Evolutionary conservation across 2,888 invertebrate genomes (phyloP).

Genomic region (Euphydryas editha): DNA sequence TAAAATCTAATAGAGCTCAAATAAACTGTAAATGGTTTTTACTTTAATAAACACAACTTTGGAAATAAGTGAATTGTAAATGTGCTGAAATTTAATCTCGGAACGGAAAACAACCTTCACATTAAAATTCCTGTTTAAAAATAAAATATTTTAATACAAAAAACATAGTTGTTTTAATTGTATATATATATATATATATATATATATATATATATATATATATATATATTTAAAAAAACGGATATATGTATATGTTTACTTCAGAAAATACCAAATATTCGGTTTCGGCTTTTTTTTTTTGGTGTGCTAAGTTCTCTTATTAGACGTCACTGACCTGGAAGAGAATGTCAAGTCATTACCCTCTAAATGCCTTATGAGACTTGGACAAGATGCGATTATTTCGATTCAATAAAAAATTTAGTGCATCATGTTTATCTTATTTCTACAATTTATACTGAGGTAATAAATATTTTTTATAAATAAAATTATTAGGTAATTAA

Average conservation of each 20-base stretch:
- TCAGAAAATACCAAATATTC: no score
- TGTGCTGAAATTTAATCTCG: conserved; percentile 20
- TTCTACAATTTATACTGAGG: no score
- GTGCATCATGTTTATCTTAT: background rate
- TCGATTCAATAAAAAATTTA: conserved; percentile 18
- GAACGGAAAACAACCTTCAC: conserved; percentile 23
- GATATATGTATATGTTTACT: no score
- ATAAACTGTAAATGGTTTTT: background rate
- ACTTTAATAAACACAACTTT: conserved; percentile 7
- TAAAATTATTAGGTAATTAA: no score
- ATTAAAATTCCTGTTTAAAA: conserved; percentile 29
- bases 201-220: no score
- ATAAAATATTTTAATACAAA: conserved; percentile 32
- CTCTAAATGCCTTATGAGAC: conserved; percentile 19
- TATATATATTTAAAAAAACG: no score
- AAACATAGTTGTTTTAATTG: conserved; percentile 18
- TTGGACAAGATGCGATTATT: conserved; percentile 9
- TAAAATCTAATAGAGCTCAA: background rate
- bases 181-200: background rate
- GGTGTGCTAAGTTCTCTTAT: conserved; percentile 21
- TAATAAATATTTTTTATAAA: no score
- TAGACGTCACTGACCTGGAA: conserved; percentile 30
- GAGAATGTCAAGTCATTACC: conserved; percentile 36
- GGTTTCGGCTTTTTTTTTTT: no score
- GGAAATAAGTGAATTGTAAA: conserved; percentile 18